phyloP scores from a whole-genome alignment of 2,888 invertebrate genomes.

The Ornithoptera alexandrae region DNA sequence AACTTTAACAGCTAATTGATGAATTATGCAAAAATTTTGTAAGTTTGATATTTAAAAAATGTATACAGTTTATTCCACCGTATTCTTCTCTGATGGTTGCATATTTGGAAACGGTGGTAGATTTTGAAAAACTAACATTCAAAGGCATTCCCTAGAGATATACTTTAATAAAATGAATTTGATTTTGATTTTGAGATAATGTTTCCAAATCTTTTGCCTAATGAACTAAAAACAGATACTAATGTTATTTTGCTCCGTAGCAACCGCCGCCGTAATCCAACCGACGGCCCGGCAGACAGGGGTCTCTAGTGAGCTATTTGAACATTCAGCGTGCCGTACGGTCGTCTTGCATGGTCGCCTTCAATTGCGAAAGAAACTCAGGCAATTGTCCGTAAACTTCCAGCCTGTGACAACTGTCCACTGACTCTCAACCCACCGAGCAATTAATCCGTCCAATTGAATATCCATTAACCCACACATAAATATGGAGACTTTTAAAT shows the following conservation, averaged over 20 bases:
- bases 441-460: conserved; percentile 72
- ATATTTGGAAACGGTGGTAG: too few relatives aligned
- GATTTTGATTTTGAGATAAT: background rate
- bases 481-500: conserved; percentile 27
- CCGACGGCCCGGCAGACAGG: background rate
- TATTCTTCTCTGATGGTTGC: too few relatives aligned
- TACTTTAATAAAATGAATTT: too few relatives aligned
- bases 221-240: background rate
- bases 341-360: conserved; percentile 35
- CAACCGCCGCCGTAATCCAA: conserved; percentile 3
- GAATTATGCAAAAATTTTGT: too few relatives aligned
- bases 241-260: background rate
- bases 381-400: conserved; percentile 41
- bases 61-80: too few relatives aligned
- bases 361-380: conserved; percentile 34
- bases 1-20: too few relatives aligned
- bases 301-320: conserved; percentile 9
- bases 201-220: background rate
- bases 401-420: conserved; percentile 30
- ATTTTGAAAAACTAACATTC: too few relatives aligned
- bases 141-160: too few relatives aligned
- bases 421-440: conserved; percentile 39
- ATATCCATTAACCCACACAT: conserved; percentile 38
- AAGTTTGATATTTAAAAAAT: too few relatives aligned
- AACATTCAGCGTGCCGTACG: conserved; percentile 16